These are phyloP conservation scores for Montipora capitata DNA, from an alignment of 92 coral and sea anemone genomes.

Conservation along the genomic window DNA sequence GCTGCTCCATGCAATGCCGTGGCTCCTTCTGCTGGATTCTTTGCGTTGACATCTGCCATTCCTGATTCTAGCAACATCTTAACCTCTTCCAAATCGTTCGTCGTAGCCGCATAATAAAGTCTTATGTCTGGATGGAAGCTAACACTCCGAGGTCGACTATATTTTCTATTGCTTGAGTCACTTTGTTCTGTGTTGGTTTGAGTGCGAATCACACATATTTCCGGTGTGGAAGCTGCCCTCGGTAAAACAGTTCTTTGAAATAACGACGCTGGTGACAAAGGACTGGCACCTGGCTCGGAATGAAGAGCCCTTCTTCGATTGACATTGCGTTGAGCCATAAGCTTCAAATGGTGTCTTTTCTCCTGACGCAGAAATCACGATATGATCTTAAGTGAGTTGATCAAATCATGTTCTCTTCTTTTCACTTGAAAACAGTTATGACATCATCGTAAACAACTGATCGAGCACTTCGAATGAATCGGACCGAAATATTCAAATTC, in stretches of 20 bases:
- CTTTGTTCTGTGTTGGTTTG: slow-evolving; percentile 8
- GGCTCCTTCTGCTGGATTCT: slow-evolving; percentile 91
- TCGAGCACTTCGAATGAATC: neutral
- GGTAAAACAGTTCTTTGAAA: slow-evolving; percentile 31
- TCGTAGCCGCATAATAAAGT: slow-evolving; percentile 88
- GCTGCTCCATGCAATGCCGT: slow-evolving; percentile 90
- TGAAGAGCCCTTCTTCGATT: slow-evolving; percentile 15
- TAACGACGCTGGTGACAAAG: neutral
- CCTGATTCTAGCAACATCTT: slow-evolving; percentile 80
- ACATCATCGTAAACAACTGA: neutral
- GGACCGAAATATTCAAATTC: slow-evolving; percentile 5
- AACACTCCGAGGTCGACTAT: slow-evolving; percentile 88
- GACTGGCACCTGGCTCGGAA: slow-evolving; percentile 20
- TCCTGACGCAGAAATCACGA: neutral
- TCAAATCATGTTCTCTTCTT: neutral
- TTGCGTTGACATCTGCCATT: slow-evolving; percentile 90
- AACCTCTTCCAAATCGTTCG: slow-evolving; percentile 84
- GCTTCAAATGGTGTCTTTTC: neutral
- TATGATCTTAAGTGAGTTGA: neutral
- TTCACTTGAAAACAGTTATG: neutral
- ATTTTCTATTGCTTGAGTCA: slow-evolving; percentile 56
- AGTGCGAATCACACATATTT: slow-evolving; percentile 15
- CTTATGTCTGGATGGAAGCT: slow-evolving; percentile 91
- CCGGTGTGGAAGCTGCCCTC: slow-evolving; percentile 55
- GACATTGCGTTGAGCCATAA: slow-evolving; percentile 18